Percentiles rank a stretch among this genome's conserved stretches.
These are phyloP conservation scores for Glaucidium brasilianum DNA, from an alignment of 2,113 vertebrate genomes.

Conservation along the genomic window DNA sequence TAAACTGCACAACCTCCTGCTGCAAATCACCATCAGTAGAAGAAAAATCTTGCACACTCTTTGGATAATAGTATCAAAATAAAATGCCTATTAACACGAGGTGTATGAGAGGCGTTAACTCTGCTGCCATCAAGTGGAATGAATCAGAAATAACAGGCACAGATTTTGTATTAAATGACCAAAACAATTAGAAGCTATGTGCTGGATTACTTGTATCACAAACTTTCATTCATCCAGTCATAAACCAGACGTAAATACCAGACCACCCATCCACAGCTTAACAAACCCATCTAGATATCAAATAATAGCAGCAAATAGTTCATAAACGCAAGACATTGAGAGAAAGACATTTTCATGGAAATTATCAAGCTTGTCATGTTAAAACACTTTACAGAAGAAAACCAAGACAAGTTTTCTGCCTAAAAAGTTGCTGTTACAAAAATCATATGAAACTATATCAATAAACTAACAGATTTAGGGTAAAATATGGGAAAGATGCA, in stretches of 20 bases:
- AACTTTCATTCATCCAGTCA: neutral
- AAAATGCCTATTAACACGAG: neutral
- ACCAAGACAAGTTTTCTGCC: neutral
- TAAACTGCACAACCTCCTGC: neutral
- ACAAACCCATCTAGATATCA: neutral
- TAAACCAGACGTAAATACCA: neutral
- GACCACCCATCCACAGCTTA: neutral
- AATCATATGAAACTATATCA: neutral
- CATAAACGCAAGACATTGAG: neutral
- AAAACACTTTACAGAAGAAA: neutral
- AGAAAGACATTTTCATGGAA: neutral
- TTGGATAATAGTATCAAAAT: neutral
- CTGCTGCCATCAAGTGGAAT: constrained; percentile 40
- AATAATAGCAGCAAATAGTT: neutral
- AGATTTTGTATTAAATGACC: neutral
- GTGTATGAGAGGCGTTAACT: neutral
- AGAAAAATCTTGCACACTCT: neutral
- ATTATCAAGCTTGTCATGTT: neutral
- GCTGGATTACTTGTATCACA: neutral
- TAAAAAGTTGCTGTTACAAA: neutral
- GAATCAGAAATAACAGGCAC: neutral
- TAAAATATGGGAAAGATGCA: neutral
- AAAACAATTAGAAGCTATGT: neutral
- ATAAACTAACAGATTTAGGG: neutral
- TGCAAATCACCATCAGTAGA: neutral